phyloP scores from a whole-genome alignment of 2,113 vertebrate genomes.

The Channa maculata region DNA sequence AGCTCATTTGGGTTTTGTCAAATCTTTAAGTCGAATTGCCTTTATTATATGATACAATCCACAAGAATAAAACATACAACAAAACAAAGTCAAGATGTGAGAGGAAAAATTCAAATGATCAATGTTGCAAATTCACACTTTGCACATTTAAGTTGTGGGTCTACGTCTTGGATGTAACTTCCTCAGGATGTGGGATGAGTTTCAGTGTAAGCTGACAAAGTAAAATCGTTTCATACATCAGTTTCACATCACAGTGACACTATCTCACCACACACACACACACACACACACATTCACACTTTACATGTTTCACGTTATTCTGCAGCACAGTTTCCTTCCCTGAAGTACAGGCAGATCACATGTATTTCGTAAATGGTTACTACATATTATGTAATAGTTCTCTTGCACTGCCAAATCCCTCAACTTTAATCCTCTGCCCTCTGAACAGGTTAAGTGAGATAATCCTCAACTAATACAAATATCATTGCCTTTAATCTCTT shows the following conservation, averaged over 20 bases:
- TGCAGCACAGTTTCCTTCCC: conserved; percentile 2
- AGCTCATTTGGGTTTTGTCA: not conserved
- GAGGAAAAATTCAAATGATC: not conserved
- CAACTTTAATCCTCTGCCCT: conserved; percentile 32
- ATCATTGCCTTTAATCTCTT: conserved; percentile 64
- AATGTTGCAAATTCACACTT: conserved; percentile 50
- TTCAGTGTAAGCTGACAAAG: no score
- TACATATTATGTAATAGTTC: conserved; percentile 9
- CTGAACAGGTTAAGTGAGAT: conserved; percentile 56
- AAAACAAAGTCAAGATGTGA: conserved; percentile 38
- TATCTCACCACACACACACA: conserved; percentile 41
- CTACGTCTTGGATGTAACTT: no score
- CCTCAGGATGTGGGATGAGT: no score
- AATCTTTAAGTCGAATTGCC: conserved; percentile 26
- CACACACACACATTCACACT: conserved; percentile 32
- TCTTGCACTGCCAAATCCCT: conserved; percentile 22
- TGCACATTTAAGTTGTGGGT: conserved; percentile 32
- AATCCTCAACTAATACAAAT: conserved; percentile 66
- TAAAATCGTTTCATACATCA: not conserved
- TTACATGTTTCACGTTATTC: conserved; percentile 26
- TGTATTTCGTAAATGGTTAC: not conserved
- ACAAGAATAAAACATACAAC: conserved; percentile 48
- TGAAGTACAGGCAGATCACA: conserved; percentile 1
- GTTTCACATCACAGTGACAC: conserved; percentile 40
- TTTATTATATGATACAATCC: conserved; percentile 73